phyloP scores from a whole-genome alignment of 2,797 vertebrate species.

The Etheostoma nigrum region DNA sequence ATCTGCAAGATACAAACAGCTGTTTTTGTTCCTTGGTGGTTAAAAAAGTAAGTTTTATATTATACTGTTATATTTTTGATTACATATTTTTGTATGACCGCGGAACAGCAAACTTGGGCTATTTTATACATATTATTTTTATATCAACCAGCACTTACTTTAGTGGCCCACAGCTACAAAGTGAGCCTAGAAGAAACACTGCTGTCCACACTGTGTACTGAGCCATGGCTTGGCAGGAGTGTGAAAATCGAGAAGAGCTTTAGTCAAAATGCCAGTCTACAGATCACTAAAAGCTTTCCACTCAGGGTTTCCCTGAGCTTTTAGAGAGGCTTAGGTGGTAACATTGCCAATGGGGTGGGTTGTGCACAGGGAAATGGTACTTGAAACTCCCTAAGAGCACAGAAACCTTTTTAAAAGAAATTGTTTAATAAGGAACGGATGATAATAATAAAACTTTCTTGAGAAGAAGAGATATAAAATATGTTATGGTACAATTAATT shows the following conservation, averaged over 20 bases:
- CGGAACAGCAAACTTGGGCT: neutral
- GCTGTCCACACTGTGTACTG: constrained; percentile 66
- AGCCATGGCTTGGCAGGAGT: constrained; percentile 76
- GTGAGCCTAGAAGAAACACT: constrained; percentile 64
- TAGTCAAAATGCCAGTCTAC: constrained; percentile 86
- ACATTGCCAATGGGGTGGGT: constrained; percentile 67
- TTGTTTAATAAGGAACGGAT: constrained; percentile 18
- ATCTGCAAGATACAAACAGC: neutral
- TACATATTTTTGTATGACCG: constrained; percentile 3
- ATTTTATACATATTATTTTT: neutral
- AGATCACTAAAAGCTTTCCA: constrained; percentile 86
- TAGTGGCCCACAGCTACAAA: constrained; percentile 47
- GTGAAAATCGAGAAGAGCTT: constrained; percentile 86
- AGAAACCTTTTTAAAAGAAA: constrained; percentile 45
- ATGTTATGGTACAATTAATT: neutral
- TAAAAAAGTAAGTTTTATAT: neutral
- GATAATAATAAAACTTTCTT: neutral
- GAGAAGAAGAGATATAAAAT: neutral
- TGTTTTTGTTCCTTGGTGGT: neutral
- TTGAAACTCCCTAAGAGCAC: constrained; percentile 46
- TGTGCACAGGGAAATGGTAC: constrained; percentile 42
- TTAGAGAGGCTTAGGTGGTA: constrained; percentile 78
- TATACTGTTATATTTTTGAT: neutral
- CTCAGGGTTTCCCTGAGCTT: constrained; percentile 75
- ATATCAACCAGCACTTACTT: constrained; percentile 28